A percentile compares a stretch with the other conserved stretches of the same genome.
These are phyloP conservation scores for Drosophila neonasuta DNA, from an alignment of 2,888 invertebrate genomes.

Conservation along the genomic window DNA sequence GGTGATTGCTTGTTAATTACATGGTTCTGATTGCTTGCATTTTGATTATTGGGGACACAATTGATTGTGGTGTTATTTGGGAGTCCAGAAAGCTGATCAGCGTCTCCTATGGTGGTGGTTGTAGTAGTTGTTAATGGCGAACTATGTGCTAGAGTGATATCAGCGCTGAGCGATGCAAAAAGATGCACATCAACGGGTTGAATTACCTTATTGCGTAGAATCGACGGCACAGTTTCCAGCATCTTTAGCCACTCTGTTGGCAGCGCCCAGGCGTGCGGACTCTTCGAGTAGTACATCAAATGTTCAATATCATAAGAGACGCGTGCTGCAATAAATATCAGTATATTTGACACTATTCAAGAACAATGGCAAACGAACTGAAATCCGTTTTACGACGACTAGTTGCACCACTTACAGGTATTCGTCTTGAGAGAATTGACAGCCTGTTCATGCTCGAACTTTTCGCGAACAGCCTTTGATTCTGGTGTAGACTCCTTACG, in stretches of 20 bases:
- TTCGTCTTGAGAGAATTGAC: conserved; percentile 53
- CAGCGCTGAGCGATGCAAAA: conserved; percentile 44
- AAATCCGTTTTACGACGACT: background rate
- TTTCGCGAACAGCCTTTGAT: conserved; percentile 60
- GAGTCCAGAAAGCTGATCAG: conserved; percentile 9
- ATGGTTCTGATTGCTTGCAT: conserved; percentile 27
- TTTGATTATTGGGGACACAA: conserved; percentile 27
- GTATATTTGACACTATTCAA: background rate
- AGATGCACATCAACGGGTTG: conserved; percentile 38
- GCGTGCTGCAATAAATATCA: conserved; percentile 69
- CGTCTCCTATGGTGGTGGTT: conserved; percentile 7
- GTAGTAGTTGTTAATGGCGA: conserved; percentile 51
- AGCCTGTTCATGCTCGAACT: conserved; percentile 56
- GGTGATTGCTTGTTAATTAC: conserved; percentile 59
- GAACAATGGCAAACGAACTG: background rate
- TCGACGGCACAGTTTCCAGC: conserved; percentile 79
- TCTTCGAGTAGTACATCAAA: conserved; percentile 81
- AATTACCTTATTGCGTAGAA: conserved; percentile 82
- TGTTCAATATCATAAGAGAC: conserved; percentile 81
- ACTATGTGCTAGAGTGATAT: conserved; percentile 55
- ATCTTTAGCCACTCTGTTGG: conserved; percentile 81
- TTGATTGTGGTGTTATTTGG: conserved; percentile 20
- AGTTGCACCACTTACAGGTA: conserved; percentile 61
- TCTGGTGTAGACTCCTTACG: conserved; percentile 82
- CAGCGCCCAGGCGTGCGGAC: conserved; percentile 81